Conservation (phyloP, 1,140 invertebrate genomes). For the Augochlora pura region DNA sequence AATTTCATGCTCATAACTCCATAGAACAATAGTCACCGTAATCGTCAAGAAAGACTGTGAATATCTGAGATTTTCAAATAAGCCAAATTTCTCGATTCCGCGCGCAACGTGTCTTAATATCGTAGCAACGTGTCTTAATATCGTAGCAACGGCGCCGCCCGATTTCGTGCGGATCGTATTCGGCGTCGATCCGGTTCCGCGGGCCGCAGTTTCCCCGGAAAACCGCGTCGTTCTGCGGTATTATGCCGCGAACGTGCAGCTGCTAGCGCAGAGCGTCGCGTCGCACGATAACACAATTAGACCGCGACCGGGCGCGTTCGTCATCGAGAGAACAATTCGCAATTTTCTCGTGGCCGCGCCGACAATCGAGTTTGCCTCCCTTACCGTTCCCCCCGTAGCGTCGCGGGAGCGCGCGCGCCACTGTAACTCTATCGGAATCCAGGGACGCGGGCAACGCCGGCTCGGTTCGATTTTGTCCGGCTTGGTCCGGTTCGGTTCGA, state of each 20-base stretch:
- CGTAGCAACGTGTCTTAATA: too few relatives aligned
- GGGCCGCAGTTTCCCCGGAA: neutral
- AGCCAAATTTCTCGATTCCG: too few relatives aligned
- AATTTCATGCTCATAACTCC: too few relatives aligned
- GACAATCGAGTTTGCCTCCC: neutral
- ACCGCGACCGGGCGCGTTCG: constrained; percentile 1
- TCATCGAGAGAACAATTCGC: constrained; percentile 1
- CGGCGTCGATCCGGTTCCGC: neutral
- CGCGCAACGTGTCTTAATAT: too few relatives aligned
- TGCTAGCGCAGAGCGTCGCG: neutral
- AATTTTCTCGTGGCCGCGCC: neutral
- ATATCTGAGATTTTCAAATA: too few relatives aligned
- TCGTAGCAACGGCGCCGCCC: too few relatives aligned
- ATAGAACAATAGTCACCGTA: too few relatives aligned
- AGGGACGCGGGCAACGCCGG: neutral
- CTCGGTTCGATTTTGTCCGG: too few relatives aligned
- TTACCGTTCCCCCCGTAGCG: too few relatives aligned
- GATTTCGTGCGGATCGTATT: neutral
- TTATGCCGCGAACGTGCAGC: constrained; percentile 2
- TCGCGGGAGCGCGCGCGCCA: too few relatives aligned
- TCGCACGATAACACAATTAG: constrained; percentile 3
- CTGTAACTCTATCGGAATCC: neutral
- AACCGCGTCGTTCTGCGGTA: neutral
- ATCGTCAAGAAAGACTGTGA: too few relatives aligned
- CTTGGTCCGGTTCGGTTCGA: too few relatives aligned